Base-by-base conservation (phyloP, 2,888 invertebrate species). In the Cantharis rustica region DNA sequence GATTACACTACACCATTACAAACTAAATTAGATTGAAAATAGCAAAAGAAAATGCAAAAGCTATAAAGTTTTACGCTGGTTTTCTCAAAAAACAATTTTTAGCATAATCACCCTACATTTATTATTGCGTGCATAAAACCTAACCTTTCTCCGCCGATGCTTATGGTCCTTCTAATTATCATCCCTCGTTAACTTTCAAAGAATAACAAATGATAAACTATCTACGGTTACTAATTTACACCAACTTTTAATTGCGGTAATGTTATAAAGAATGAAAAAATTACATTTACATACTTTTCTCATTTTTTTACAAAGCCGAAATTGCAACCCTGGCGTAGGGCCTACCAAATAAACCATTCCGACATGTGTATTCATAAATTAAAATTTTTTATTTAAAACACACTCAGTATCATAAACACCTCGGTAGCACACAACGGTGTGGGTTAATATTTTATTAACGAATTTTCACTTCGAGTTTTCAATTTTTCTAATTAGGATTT, bases 1-100 rank as follows among this genome's bases (percentile, higher is more conserved):
- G 69, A 74, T 74, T 74, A 74, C 47, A 64, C n/a, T 47, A 66
- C 47, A 74, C 64, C 66, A 70, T 74, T 74, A 74, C 70, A 70
- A 74, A 69, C 63, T 70, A 74, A 47, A 70, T 66, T 70, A 63
- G 64, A 74, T 70, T 66, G 47, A 63, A 69, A 70, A 74, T 74
- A 47, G 47, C 70, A 47, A 16, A 74, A 70, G 70, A 63, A 74
- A 70, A 70, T 69, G 62, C 69, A 47, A 63, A 63, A 61, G 61
- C 73, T 73, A 26, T 61, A 47, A 73, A 61, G 61, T 20, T 68
- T 61, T 69, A 23, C 16, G 63, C 23, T 16, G 23, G 20, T 20
- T 66, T 47, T 47, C 47, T n/a, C n/a, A n/a, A 47, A 47, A 47
- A 47, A 47, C 47, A 47, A 47, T 47, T 47, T 47, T 47, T n/a